phyloP scores from a whole-genome alignment of 92 coral and sea anemone genomes.

The Heliopora coerulea region DNA sequence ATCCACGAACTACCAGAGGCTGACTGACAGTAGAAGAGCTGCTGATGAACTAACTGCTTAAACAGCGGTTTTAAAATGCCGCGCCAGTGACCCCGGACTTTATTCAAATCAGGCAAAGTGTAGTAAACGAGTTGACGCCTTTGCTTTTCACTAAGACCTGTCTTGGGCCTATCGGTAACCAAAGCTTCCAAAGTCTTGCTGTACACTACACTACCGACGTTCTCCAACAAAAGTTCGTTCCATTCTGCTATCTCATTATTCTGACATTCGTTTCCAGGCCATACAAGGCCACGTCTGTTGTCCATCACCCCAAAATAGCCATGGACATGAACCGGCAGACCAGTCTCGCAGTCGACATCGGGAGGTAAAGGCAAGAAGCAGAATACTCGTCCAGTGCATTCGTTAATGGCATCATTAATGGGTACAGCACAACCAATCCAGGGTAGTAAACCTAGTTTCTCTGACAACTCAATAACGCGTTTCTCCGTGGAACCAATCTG shows the following conservation, averaged over 20 bases:
- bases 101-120: conserved; percentile 66
- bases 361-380: conserved; percentile 94
- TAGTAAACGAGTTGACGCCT: conserved; percentile 42
- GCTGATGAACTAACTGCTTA: conserved; percentile 4
- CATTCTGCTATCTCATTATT: conserved; percentile 81
- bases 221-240: conserved; percentile 66
- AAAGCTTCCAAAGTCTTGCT: conserved; percentile 48
- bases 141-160: neutral
- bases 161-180: neutral
- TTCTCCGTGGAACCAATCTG: conserved; percentile 40
- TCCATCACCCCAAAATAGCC: conserved; percentile 96
- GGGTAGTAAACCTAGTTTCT: conserved; percentile 36
- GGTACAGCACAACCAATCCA: conserved; percentile 60
- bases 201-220: conserved; percentile 65
- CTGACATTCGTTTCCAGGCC: conserved; percentile 91
- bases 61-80: conserved; percentile 40
- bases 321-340: conserved; percentile 85
- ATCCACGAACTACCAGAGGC: conserved; percentile 28
- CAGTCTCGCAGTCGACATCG: conserved; percentile 79
- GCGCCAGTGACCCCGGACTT: conserved; percentile 61
- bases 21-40: conserved; percentile 5
- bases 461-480: conserved; percentile 27
- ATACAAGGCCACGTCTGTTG: conserved; percentile 88
- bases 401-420: conserved; percentile 27
- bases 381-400: conserved; percentile 69